These are phyloP conservation scores for Nesometra sesokonis DNA, from an alignment of 35 echinoderm and acorn worm genomes.

Conservation along the genomic window DNA sequence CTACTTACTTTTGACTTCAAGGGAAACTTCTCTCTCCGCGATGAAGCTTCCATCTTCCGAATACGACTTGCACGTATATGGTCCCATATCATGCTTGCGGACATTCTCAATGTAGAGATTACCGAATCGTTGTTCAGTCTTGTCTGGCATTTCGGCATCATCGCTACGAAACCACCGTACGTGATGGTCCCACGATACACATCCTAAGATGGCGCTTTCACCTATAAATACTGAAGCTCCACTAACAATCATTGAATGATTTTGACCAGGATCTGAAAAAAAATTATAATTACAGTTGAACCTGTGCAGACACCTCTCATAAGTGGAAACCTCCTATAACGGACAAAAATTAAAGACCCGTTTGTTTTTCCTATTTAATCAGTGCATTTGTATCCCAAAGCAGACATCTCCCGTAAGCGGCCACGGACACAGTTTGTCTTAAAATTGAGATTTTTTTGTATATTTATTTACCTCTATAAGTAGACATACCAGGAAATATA, in stretches of 20 bases:
- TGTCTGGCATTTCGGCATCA: slow-evolving; percentile 27
- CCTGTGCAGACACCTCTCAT: no score
- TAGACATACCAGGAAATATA: no score
- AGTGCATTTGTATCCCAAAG: no score
- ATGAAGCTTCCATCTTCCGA: background rate
- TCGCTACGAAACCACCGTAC: slow-evolving; percentile 54
- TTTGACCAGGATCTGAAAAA: slow-evolving; percentile 20
- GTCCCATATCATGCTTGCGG: slow-evolving; percentile 23
- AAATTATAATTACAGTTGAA: no score
- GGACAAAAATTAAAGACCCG: no score
- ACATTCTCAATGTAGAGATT: slow-evolving; percentile 34
- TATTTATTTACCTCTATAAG: no score
- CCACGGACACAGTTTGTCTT: no score
- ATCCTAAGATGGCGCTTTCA: slow-evolving; percentile 55
- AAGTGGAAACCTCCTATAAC: no score
- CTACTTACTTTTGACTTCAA: slow-evolving; percentile 73
- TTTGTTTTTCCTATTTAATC: no score
- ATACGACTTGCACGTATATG: slow-evolving; percentile 49
- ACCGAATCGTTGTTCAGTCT: slow-evolving; percentile 16
- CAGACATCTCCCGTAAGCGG: no score
- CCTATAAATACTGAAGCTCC: slow-evolving; percentile 29
- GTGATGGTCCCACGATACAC: slow-evolving; percentile 13
- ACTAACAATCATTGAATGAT: slow-evolving; percentile 18
- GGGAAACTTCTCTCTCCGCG: slow-evolving; percentile 8
- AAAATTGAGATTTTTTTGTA: no score